These are phyloP conservation scores for Chamaetylas fuelleborni DNA, from an alignment of 2,113 vertebrate genomes.

Conservation along the genomic window DNA sequence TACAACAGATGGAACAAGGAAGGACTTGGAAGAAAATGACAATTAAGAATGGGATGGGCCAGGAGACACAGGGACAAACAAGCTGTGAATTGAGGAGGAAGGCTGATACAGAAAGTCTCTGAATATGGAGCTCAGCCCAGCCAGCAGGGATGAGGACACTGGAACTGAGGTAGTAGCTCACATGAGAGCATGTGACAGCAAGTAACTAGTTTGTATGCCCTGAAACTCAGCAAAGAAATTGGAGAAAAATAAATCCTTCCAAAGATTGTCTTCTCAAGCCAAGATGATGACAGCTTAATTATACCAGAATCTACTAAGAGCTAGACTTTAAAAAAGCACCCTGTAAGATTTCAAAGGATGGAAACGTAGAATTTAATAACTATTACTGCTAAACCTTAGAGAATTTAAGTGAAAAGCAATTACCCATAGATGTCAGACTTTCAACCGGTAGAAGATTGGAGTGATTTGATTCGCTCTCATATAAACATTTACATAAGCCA, in stretches of 20 bases:
- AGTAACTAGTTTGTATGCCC: background rate
- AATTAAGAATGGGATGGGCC: background rate
- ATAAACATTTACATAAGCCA: slow-evolving; percentile 6
- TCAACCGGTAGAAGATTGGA: background rate
- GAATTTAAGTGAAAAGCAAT: background rate
- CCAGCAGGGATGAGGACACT: background rate
- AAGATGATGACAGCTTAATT: background rate
- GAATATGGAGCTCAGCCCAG: background rate
- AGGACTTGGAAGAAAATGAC: background rate
- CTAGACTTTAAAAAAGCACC: background rate
- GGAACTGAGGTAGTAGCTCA: background rate
- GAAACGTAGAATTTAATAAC: background rate
- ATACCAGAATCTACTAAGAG: background rate
- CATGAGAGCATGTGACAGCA: background rate
- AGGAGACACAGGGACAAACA: background rate
- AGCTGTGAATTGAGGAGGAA: background rate
- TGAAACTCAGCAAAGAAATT: background rate
- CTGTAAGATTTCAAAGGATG: background rate
- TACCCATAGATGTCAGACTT: background rate
- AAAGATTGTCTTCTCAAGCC: background rate
- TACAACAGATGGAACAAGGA: background rate
- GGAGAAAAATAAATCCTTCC: background rate
- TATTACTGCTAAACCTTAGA: background rate
- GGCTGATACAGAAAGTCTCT: background rate
- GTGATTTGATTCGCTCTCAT: background rate